Conservation (phyloP, 2,113 vertebrate genomes). For the Gambusia affinis region DNA sequence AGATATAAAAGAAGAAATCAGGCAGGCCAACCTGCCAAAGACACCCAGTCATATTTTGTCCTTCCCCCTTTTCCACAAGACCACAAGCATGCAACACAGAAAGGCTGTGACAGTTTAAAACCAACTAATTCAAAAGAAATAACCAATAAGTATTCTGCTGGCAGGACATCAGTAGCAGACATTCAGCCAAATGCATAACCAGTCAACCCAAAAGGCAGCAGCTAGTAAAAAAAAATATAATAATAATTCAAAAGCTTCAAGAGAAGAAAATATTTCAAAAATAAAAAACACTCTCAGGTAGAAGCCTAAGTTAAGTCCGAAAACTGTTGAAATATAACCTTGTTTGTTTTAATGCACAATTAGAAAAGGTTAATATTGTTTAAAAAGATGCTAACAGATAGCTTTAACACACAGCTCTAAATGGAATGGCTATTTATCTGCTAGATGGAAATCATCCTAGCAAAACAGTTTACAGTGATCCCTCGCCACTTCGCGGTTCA, state of each 20-base stretch:
- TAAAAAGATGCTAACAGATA: slow-evolving; percentile 3
- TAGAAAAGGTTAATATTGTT: not conserved
- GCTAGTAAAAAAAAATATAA: slow-evolving; percentile 21
- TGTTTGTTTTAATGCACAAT: not conserved
- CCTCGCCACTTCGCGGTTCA: too few species aligned
- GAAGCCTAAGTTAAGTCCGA: slow-evolving; percentile 7
- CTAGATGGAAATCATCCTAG: slow-evolving; percentile 7
- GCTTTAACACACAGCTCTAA: not conserved
- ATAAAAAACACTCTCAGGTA: slow-evolving; percentile 21
- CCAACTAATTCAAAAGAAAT: slow-evolving; percentile 47
- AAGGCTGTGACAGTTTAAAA: slow-evolving; percentile 47
- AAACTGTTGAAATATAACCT: not conserved
- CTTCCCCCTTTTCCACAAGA: slow-evolving; percentile 27
- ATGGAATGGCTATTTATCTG: not conserved
- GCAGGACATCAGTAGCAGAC: slow-evolving; percentile 40
- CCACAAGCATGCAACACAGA: slow-evolving; percentile 38
- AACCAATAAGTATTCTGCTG: slow-evolving; percentile 46
- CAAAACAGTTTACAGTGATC: too few species aligned
- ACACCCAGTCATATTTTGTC: slow-evolving; percentile 25
- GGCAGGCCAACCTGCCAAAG: slow-evolving; percentile 30
- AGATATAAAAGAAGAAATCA: slow-evolving; percentile 5
- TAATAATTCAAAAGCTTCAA: not conserved
- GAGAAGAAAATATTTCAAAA: slow-evolving; percentile 1
- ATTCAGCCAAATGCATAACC: slow-evolving; percentile 36
- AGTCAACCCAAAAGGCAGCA: slow-evolving; percentile 37